These are phyloP conservation scores for Marasmarcha lunaedactyla DNA, from an alignment of 2,888 invertebrate genomes.

Conservation along the genomic window DNA sequence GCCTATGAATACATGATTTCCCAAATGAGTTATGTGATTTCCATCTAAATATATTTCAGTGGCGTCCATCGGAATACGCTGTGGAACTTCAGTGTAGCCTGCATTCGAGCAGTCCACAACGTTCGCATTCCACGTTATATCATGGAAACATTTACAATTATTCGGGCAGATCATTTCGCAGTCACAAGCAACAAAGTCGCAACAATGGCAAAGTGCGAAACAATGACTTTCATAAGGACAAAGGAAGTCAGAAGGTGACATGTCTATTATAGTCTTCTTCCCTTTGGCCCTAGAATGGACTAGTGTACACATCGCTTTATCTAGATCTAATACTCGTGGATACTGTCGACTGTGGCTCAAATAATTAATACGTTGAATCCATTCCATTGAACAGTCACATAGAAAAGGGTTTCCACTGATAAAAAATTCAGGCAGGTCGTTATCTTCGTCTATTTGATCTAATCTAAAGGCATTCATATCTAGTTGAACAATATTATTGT, in stretches of 20 bases:
- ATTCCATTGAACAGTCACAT: constrained; percentile 91
- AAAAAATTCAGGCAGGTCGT: constrained; percentile 82
- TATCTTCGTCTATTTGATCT: constrained; percentile 74
- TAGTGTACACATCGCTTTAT: constrained; percentile 80
- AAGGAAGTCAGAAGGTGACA: constrained; percentile 81
- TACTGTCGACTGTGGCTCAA: constrained; percentile 80
- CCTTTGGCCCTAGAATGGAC: constrained; percentile 76
- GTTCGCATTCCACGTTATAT: constrained; percentile 86
- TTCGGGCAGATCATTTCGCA: constrained; percentile 92
- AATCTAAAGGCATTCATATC: constrained; percentile 80
- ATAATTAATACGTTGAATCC: constrained; percentile 84
- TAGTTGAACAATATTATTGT: constrained; percentile 78
- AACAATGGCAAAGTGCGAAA: constrained; percentile 89
- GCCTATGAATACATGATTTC: constrained; percentile 87
- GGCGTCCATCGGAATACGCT: constrained; percentile 88
- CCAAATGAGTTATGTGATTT: constrained; percentile 80
- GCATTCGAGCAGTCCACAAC: constrained; percentile 85
- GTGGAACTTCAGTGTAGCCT: constrained; percentile 78
- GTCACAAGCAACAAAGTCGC: constrained; percentile 90
- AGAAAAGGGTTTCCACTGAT: constrained; percentile 86
- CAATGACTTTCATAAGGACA: constrained; percentile 87
- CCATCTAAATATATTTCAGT: constrained; percentile 90
- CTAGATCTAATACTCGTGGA: constrained; percentile 84
- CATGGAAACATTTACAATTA: constrained; percentile 88
- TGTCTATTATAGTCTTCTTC: constrained; percentile 77